Evolutionary conservation across 2,797 vertebrate genomes (phyloP).

Genomic region (Xenentodon cancila): DNA sequence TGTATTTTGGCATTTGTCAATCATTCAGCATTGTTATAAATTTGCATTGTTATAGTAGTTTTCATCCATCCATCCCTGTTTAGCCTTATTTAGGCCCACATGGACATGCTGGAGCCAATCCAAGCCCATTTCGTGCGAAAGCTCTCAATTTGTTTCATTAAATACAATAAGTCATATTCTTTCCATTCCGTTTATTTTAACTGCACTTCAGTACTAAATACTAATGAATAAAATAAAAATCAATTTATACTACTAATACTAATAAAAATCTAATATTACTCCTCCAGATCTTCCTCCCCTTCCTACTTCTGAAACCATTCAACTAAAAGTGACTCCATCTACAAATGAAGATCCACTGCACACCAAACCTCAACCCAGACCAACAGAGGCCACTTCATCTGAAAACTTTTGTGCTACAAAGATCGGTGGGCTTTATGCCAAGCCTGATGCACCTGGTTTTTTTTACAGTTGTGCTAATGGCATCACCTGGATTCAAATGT

Average conservation of each 20-base stretch:
- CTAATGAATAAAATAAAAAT: too few relatives aligned
- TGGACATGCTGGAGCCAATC: too few relatives aligned
- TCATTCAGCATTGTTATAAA: too few relatives aligned
- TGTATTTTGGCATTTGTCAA: too few relatives aligned
- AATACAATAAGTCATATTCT: too few relatives aligned
- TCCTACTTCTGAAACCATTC: constrained; percentile 13
- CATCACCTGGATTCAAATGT: constrained; percentile 45
- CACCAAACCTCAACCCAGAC: not conserved
- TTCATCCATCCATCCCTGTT: too few relatives aligned
- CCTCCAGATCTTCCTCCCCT: constrained; percentile 38
- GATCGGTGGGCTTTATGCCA: constrained; percentile 47
- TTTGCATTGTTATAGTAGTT: too few relatives aligned
- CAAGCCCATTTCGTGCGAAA: too few relatives aligned
- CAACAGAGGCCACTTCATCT: not conserved
- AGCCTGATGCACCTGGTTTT: constrained; percentile 35
- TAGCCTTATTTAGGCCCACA: too few relatives aligned
- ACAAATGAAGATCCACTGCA: not conserved
- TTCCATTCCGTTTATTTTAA: too few relatives aligned
- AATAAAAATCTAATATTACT: constrained; percentile 1
- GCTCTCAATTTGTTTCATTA: too few relatives aligned
- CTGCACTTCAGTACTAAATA: not conserved
- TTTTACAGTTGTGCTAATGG: constrained; percentile 69
- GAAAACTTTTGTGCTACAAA: constrained; percentile 65
- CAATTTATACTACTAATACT: too few relatives aligned
- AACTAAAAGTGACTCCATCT: not conserved